Evolutionary conservation across 2,888 invertebrate species (phyloP).

Genomic region (Nomada goodeniana): DNA sequence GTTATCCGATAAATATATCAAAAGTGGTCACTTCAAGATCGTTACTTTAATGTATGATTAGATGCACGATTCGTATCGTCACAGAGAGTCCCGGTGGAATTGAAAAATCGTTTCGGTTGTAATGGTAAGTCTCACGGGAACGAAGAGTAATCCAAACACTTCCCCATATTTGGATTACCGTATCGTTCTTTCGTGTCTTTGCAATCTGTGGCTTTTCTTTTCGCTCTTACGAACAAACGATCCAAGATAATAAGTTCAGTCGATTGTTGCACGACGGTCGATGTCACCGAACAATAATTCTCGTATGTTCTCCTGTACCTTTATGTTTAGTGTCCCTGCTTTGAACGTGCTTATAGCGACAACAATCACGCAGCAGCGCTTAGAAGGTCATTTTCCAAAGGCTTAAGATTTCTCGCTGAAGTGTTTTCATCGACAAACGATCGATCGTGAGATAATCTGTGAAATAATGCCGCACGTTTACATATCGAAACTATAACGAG

Average conservation of each 20-base stretch:
- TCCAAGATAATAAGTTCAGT: slow-evolving; percentile 10
- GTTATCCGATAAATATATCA: slow-evolving; percentile 9
- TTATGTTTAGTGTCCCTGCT: background rate
- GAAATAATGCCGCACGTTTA: background rate
- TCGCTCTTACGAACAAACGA: background rate
- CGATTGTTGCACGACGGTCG: slow-evolving; percentile 12
- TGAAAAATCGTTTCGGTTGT: background rate
- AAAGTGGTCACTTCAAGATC: slow-evolving; percentile 26
- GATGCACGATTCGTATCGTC: background rate
- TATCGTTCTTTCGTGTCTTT: slow-evolving; percentile 25
- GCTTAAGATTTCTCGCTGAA: background rate
- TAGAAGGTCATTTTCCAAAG: too few species aligned
- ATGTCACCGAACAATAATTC: background rate
- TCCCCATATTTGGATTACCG: slow-evolving; percentile 80
- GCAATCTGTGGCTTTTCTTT: background rate
- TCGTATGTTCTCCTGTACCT: background rate
- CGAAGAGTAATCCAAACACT: slow-evolving; percentile 76
- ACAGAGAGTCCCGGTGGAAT: background rate
- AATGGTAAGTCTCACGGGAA: slow-evolving; percentile 6
- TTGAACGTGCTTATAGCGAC: background rate
- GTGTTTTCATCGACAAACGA: background rate
- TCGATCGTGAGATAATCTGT: background rate
- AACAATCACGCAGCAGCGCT: background rate
- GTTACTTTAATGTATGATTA: background rate
- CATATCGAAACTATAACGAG: background rate